Conservation (phyloP, 2,797 vertebrate genomes). For the Propithecus deckenii region DNA sequence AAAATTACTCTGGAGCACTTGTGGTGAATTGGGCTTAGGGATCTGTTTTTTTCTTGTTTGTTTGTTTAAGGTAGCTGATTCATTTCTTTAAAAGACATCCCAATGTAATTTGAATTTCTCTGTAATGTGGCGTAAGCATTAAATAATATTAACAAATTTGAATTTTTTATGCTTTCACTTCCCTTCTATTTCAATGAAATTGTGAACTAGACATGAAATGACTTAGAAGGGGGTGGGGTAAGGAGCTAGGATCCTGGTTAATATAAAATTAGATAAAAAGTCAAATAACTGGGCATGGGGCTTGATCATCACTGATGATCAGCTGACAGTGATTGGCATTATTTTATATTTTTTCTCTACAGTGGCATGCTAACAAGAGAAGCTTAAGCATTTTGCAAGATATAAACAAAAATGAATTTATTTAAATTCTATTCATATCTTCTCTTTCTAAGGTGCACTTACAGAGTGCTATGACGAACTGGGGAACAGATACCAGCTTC, state of each 20-base stretch:
- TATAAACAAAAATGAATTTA: neutral
- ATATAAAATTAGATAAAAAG: neutral
- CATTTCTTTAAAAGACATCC: constrained; percentile 29
- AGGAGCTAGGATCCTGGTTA: neutral
- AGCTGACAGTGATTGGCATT: neutral
- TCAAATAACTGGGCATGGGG: neutral
- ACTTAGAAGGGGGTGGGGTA: neutral
- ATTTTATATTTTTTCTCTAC: neutral
- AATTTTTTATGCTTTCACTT: neutral
- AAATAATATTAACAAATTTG: neutral
- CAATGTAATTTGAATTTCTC: neutral
- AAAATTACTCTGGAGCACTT: neutral
- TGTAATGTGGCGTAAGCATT: neutral
- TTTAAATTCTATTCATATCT: neutral
- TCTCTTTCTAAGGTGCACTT: constrained; percentile 90
- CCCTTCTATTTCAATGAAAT: neutral
- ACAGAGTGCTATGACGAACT: constrained; percentile 99
- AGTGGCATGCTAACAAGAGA: neutral
- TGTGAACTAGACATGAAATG: neutral
- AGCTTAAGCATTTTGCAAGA: neutral
- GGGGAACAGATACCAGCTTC: constrained; percentile 99
- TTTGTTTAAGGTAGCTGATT: neutral
- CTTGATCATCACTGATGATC: neutral
- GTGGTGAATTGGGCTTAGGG: neutral
- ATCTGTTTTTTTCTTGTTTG: neutral